These are phyloP conservation scores for Archilochus colubris DNA, from an alignment of 2,113 vertebrate genomes.

Conservation along the genomic window DNA sequence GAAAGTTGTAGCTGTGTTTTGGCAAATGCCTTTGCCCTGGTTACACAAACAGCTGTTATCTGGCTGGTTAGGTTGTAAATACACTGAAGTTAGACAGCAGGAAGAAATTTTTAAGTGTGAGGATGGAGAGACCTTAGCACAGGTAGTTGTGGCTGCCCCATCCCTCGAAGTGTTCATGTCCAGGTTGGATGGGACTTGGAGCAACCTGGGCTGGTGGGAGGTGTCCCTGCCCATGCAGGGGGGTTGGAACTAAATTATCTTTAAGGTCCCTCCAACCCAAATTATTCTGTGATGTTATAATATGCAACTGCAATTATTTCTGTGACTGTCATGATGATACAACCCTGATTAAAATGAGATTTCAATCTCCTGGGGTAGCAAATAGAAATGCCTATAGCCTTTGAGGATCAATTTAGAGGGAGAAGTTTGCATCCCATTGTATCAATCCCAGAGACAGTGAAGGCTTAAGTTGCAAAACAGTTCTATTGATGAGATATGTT, in stretches of 20 bases:
- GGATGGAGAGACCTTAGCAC: too few relatives aligned
- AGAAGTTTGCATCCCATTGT: background rate
- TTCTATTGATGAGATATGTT: background rate
- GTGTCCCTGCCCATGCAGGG: too few relatives aligned
- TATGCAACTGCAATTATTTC: background rate
- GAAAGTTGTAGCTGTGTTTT: background rate
- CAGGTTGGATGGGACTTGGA: too few relatives aligned
- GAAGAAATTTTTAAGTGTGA: too few relatives aligned
- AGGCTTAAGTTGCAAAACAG: background rate
- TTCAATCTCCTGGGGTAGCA: background rate
- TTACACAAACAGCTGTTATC: rapidly evolving
- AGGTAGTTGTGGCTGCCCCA: too few relatives aligned
- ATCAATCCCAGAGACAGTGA: background rate
- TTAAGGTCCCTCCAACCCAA: too few relatives aligned
- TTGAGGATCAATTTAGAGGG: background rate
- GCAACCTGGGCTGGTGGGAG: too few relatives aligned
- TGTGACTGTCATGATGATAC: background rate
- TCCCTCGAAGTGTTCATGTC: too few relatives aligned
- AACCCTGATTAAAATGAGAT: background rate
- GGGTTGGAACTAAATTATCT: too few relatives aligned
- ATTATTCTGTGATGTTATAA: too few relatives aligned
- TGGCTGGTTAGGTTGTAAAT: background rate
- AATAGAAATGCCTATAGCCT: background rate
- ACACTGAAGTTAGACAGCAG: too few relatives aligned
- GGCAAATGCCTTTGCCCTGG: background rate